Conservation (phyloP, 64 coral and sea anemone species). For the Hydrozoanthus tunicans region DNA sequence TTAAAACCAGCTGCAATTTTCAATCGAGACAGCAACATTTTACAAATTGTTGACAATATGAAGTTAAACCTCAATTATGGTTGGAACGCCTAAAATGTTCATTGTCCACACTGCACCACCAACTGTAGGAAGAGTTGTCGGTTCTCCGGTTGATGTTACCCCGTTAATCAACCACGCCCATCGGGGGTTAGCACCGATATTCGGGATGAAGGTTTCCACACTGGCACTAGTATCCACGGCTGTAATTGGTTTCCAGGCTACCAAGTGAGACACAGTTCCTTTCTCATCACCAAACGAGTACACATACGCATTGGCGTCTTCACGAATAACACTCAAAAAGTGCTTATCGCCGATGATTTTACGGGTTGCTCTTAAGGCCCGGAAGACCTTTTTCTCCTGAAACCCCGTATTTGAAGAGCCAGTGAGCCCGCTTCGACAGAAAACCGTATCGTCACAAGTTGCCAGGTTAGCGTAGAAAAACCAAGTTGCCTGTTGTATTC, state of each 20-base stretch:
- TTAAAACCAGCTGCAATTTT: no score
- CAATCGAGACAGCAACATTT: no score
- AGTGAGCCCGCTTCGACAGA: constrained; percentile 20
- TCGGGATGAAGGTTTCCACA: neutral
- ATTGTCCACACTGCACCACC: neutral
- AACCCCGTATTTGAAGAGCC: neutral
- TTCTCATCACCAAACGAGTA: neutral
- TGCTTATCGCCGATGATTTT: constrained; percentile 12
- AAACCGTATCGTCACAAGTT: constrained; percentile 12
- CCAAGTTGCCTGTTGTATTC: constrained; percentile 40
- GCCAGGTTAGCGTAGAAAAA: constrained; percentile 29
- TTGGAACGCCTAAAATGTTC: constrained; percentile 1
- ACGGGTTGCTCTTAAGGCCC: constrained; percentile 9
- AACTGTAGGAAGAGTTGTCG: neutral
- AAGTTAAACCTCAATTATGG: neutral
- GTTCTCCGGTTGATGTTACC: constrained; percentile 13
- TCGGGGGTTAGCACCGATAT: neutral
- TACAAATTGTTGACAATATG: no score
- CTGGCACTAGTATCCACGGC: neutral
- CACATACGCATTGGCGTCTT: neutral
- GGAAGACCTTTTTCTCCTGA: constrained; percentile 5
- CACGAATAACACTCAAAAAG: neutral
- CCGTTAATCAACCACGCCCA: constrained; percentile 20
- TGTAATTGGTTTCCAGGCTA: constrained; percentile 10
- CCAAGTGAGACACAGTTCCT: constrained; percentile 3